Percentiles rank a stretch among this genome's conserved stretches.
Conservation (phyloP, 2,797 vertebrate species). For the Limnodromus scolopaceus region DNA sequence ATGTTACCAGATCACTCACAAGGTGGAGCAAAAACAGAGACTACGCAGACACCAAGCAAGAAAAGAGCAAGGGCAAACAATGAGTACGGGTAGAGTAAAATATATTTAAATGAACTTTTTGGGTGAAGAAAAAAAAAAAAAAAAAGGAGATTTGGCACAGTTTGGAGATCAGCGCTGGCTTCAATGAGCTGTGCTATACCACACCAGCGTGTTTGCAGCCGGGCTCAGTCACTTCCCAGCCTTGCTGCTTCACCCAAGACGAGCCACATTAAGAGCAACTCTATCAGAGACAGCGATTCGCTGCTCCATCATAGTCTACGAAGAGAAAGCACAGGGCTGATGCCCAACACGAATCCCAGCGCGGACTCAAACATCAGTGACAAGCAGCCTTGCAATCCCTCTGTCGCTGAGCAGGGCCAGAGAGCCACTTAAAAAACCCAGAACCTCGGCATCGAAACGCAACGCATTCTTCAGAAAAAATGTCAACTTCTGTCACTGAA, state of each 20-base stretch:
- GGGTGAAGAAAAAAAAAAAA: too few relatives aligned
- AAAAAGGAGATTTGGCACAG: background rate
- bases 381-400: background rate
- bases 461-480: accelerated
- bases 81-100: accelerated
- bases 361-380: background rate
- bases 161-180: background rate
- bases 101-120: too few relatives aligned
- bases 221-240: background rate
- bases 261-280: accelerated
- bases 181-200: accelerated
- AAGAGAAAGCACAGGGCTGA: background rate
- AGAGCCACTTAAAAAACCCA: background rate
- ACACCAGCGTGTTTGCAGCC: accelerated
- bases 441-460: background rate
- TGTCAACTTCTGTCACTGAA: accelerated
- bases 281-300: background rate
- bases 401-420: background rate
- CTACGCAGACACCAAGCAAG: background rate
- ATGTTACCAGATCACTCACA: background rate
- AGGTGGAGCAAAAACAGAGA: background rate
- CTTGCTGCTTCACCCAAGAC: background rate
- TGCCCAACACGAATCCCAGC: accelerated
- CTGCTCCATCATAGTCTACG: background rate
- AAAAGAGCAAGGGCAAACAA: background rate